These are phyloP conservation scores for Scaptomyza graminum DNA, from an alignment of 1,140 invertebrate genomes.

Conservation along the genomic window DNA sequence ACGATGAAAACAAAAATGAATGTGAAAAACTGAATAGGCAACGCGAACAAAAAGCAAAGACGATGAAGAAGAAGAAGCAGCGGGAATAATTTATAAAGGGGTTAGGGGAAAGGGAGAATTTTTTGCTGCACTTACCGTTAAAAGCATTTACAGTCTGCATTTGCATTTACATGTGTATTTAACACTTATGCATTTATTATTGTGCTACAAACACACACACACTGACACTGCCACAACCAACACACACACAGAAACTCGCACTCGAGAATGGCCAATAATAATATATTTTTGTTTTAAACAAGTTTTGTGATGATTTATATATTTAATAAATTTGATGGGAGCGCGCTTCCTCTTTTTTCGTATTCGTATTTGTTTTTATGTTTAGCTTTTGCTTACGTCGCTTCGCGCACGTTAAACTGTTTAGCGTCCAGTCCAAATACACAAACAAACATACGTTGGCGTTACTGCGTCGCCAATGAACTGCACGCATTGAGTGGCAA, in stretches of 20 bases:
- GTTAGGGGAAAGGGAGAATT: not conserved
- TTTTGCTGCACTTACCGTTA: slow-evolving; percentile 35
- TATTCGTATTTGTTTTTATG: slow-evolving; percentile 22
- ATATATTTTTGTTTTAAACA: slow-evolving; percentile 42
- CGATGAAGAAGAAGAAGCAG: slow-evolving; percentile 4
- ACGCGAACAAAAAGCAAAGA: slow-evolving; percentile 23
- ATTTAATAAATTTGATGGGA: slow-evolving; percentile 25
- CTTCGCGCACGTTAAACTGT: slow-evolving; percentile 44
- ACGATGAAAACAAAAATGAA: slow-evolving; percentile 80
- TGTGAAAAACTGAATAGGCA: slow-evolving; percentile 62
- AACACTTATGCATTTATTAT: slow-evolving; percentile 28
- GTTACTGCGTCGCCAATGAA: slow-evolving; percentile 32
- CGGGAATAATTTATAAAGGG: slow-evolving; percentile 1
- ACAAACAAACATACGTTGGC: not conserved
- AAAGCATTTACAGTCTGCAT: slow-evolving; percentile 23
- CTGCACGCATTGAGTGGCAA: slow-evolving; percentile 56
- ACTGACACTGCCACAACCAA: slow-evolving; percentile 8
- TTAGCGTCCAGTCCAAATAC: slow-evolving; percentile 18
- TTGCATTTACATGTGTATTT: slow-evolving; percentile 19
- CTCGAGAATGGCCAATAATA: not conserved
- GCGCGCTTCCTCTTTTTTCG: slow-evolving; percentile 33
- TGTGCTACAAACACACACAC: slow-evolving; percentile 33
- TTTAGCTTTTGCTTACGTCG: slow-evolving; percentile 46
- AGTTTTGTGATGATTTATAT: slow-evolving; percentile 32
- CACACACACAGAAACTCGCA: slow-evolving; percentile 1